Evolutionary conservation across 2,797 vertebrate species (phyloP), one percentile per base, ranked within the genome.

Genomic region (Cyprinella venusta): DNA sequence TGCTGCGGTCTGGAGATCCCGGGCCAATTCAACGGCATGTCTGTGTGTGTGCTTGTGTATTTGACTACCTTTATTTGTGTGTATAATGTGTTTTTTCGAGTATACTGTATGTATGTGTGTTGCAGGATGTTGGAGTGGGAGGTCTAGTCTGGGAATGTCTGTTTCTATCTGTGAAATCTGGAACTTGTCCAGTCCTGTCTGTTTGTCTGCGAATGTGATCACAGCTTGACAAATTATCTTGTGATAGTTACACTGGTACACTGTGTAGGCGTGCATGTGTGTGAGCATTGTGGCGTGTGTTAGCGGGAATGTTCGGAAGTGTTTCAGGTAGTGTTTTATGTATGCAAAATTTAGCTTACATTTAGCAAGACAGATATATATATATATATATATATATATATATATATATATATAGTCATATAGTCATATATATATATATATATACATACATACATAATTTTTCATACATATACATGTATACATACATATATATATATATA

Each of bases 91-190:
- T 84, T 48, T 84, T 64, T 70, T 54, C 72, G 76, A 61, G 79
- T 74, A 67, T 52, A 54, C 30, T 50, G 45, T 71, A 18, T 21
- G 52, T 75, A 21, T 71, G 48, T 86, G 63, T 78, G 26, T 83
- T 84, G 75, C 56, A 10, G 71, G 38, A 33, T 15, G 65, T 26
- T 68, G 52, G 21, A 65, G 76, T 86, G 83, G 82, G 69, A 85
- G 80, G 84, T 90, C 76, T 68, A 36, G 85, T 88, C 88, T 90
- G 85, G 88, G 88, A 89, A 91, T 89, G 87, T 88, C 80, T 88
- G 75, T 45, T 79, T 84, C 85, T 87, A 89, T 89, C 89, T 83
- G 77, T 84, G 70, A 89, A 85, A 89, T 90, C 87, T 89, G 80
- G 80, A 86, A 59, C 89, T 68, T 90, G 89, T 88, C 87, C 85